A percentile compares a stretch with the other conserved stretches of the same genome.
Evolutionary conservation across 2,888 invertebrate genomes (phyloP).

Genomic region (Pedicia rivosa): DNA sequence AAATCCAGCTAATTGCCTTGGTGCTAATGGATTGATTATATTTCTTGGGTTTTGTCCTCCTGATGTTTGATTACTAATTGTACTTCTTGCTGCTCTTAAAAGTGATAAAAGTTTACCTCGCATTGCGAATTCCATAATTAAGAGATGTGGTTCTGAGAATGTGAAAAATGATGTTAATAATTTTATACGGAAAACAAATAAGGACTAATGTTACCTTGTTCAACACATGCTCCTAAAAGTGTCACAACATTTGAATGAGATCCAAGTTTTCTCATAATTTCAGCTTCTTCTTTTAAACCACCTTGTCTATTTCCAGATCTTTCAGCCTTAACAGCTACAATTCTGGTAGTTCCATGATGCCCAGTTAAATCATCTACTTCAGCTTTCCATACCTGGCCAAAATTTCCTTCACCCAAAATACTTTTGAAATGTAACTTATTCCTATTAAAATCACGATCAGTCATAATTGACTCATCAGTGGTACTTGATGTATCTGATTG

Average conservation of each 20-base stretch:
- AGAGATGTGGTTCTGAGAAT: conserved; percentile 59
- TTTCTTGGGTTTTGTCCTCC: conserved; percentile 26
- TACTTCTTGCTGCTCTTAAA: conserved; percentile 39
- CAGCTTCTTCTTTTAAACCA: conserved; percentile 60
- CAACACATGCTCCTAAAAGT: conserved; percentile 65
- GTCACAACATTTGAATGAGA: conserved; percentile 72
- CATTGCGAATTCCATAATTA: conserved; percentile 78
- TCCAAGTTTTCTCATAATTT: conserved; percentile 71
- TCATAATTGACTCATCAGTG: conserved; percentile 24
- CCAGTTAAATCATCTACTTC: conserved; percentile 67
- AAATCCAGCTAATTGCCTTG: conserved; percentile 58
- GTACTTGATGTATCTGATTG: conserved; percentile 14
- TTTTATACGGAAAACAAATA: background rate
- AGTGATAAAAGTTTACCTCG: conserved; percentile 65
- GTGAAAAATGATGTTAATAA: no score
- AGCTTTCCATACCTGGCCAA: conserved; percentile 78
- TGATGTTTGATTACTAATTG: conserved; percentile 18
- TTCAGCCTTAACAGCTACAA: conserved; percentile 74
- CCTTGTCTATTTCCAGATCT: conserved; percentile 63
- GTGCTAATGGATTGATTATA: conserved; percentile 25
- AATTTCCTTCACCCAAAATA: conserved; percentile 68
- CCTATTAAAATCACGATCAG: conserved; percentile 52
- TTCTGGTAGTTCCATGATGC: conserved; percentile 56
- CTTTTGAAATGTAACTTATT: conserved; percentile 62
- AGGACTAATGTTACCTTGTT: conserved; percentile 42